Percentiles rank a stretch among this genome's conserved stretches.
These are phyloP conservation scores for Anser cygnoides DNA, from an alignment of 2,113 vertebrate species.

Conservation along the genomic window DNA sequence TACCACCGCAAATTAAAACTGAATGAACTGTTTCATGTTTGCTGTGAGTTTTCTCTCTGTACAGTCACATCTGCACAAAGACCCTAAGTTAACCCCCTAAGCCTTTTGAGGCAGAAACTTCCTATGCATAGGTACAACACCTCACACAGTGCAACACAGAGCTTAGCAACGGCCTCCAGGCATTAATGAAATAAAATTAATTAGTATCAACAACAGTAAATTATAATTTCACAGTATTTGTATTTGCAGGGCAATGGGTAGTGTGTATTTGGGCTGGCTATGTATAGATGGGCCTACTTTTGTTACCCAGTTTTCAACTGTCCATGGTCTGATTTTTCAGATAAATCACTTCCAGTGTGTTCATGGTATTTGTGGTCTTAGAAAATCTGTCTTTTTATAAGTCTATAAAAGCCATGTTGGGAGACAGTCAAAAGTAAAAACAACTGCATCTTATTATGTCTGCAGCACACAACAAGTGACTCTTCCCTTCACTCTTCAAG, in stretches of 20 bases:
- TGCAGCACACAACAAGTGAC: background rate
- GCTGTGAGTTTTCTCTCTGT: background rate
- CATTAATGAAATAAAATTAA: background rate
- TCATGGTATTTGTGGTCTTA: constrained; percentile 60
- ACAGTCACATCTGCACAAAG: background rate
- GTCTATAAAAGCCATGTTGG: constrained; percentile 57
- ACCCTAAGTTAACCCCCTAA: background rate
- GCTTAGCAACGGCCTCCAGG: background rate
- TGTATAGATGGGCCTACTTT: background rate
- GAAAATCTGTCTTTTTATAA: constrained; percentile 66
- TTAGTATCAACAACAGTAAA: background rate
- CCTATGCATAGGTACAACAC: background rate
- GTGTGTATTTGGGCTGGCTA: background rate
- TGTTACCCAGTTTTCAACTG: constrained; percentile 33
- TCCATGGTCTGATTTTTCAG: background rate
- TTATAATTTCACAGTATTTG: background rate
- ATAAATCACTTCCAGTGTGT: constrained; percentile 35
- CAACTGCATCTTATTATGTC: constrained; percentile 55
- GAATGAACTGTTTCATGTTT: background rate
- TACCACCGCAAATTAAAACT: background rate
- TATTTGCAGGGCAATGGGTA: background rate
- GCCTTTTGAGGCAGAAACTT: background rate
- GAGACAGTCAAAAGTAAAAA: constrained; percentile 71
- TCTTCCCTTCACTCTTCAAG: constrained; percentile 52
- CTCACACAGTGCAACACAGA: background rate